Evolutionary conservation across 2,797 vertebrate species (phyloP), one percentile per base, ranked within the genome.

Genomic region (Rachycentron canadum): DNA sequence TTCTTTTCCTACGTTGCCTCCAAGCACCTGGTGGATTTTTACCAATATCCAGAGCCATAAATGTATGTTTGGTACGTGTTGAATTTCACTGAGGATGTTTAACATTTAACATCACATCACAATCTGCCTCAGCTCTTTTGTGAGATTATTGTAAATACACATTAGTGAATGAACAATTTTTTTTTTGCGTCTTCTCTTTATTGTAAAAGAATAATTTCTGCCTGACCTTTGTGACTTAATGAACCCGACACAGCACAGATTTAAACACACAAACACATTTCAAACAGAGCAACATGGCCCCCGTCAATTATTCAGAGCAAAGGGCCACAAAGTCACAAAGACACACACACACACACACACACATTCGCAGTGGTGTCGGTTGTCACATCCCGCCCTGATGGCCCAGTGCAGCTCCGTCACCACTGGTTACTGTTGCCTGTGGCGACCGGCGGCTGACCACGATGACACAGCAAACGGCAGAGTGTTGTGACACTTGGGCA

Each of bases 241-340:
- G 21, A 19, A 17, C 8, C 53, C 19, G 17, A 21, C 9, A 21
- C 8, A 19, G 36, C 23, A 40, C n/a, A 36, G 34, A 59, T 38
- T 40, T 59, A 6, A 40, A 43, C 59, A 61, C 59, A 43, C 59
- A 13, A n/a, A 23, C 30, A 40, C 57, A 25, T n/a, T 25, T 9
- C 34, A 43, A 19, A 32, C 61, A 45, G 19, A 62, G 40, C 41
- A 5, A 19, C 25, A 9, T 28, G 23, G 59, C 23, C 8, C 25
- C 25, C 10, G 11, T 62, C 26, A 66, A 52, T 65, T 65, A 65
- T 52, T 52, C 63, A 65, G 61, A 23, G 61, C n/a, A 6, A 64
- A 49, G 14, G 36, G 57, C 57, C 57, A 59, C n/a, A 40, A 40
- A 59, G 57, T 59, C 59, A 62, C 59, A 58, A 23, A 21, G 21